Conservation (phyloP, 2,113 vertebrate genomes). For the Aphyosemion australe region DNA sequence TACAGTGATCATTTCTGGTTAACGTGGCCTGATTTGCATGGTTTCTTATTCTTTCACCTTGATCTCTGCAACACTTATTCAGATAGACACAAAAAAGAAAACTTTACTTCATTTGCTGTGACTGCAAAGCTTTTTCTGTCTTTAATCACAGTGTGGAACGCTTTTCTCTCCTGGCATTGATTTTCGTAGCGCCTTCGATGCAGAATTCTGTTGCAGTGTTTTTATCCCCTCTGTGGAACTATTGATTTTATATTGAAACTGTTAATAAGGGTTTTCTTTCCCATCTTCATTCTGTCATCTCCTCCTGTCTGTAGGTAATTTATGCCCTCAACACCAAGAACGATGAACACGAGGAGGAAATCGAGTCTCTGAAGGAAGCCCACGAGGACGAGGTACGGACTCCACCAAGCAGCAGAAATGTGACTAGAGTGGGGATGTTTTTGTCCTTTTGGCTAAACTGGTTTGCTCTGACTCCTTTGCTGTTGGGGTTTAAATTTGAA, state of each 20-base stretch:
- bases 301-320: constrained; percentile 86
- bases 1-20: too few species aligned
- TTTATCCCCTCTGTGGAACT: not conserved
- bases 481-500: too few species aligned
- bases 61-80: too few species aligned
- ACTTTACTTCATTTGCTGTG: not conserved
- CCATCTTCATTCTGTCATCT: constrained; percentile 19
- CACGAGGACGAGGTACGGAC: constrained; percentile 90
- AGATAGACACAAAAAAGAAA: not conserved
- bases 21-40: too few species aligned
- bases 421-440: too few species aligned
- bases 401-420: not conserved
- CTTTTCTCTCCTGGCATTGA: constrained; percentile 12
- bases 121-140: not conserved
- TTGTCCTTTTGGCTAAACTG: too few species aligned
- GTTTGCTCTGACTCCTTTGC: too few species aligned
- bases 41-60: too few species aligned
- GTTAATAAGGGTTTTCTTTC: constrained; percentile 5
- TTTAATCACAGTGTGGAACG: constrained; percentile 10
- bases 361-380: constrained; percentile 92
- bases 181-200: constrained; percentile 14
- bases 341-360: constrained; percentile 93
- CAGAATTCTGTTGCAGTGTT: not conserved
- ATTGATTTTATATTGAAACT: constrained; percentile 34
- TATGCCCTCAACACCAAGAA: constrained; percentile 98